phyloP scores from a whole-genome alignment of 2,113 vertebrate species.

The Mionectes macconnelli region DNA sequence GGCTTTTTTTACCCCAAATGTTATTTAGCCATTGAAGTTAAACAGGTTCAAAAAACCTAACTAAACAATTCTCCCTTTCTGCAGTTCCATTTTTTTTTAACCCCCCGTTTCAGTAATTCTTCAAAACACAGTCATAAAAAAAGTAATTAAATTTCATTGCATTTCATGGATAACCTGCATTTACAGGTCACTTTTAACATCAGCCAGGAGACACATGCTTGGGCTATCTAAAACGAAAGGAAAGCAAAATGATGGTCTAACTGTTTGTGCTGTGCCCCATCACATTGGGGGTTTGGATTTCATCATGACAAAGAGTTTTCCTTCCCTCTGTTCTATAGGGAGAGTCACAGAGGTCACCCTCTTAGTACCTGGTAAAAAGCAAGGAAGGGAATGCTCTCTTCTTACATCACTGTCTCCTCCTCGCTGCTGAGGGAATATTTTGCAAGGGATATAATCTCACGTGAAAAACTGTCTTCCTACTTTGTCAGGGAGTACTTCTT shows the following conservation, averaged over 20 bases:
- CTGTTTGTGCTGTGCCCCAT: not conserved
- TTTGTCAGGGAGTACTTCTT: conserved; percentile 29
- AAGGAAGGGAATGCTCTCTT: conserved; percentile 26
- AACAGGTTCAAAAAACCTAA: not conserved
- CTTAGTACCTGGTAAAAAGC: conserved; percentile 29
- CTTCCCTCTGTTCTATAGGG: conserved; percentile 35
- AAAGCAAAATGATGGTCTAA: conserved; percentile 15
- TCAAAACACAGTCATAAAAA: not conserved
- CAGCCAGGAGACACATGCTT: not conserved
- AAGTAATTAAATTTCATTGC: not conserved
- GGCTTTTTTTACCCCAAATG: not conserved
- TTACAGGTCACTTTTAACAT: conserved; percentile 51
- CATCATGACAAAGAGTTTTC: conserved; percentile 44
- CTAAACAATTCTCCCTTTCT: not conserved
- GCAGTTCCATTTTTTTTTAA: not conserved
- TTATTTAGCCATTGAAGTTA: not conserved
- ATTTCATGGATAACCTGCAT: conserved; percentile 33
- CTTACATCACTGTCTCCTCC: conserved; percentile 36
- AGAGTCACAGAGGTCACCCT: conserved; percentile 36
- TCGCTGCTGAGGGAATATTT: not conserved
- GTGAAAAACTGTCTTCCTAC: conserved; percentile 19
- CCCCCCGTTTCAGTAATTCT: not conserved
- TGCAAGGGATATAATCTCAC: conserved; percentile 49
- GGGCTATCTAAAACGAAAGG: conserved; percentile 33
- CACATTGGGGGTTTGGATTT: conserved; percentile 34